These are phyloP conservation scores for Strigops habroptila DNA, from an alignment of 2,113 vertebrate species.

Conservation along the genomic window DNA sequence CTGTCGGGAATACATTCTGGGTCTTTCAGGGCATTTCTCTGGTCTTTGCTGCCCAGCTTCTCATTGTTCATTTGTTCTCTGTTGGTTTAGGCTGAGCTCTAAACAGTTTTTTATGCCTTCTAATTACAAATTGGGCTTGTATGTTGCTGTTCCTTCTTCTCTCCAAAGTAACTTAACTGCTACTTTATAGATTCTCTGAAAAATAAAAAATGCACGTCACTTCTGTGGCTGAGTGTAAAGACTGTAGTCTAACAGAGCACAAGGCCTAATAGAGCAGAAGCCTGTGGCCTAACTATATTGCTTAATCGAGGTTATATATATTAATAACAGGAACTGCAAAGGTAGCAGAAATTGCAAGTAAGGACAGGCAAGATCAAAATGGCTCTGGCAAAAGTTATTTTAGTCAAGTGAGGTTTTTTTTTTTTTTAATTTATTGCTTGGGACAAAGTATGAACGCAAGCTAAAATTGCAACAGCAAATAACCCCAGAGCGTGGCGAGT, in stretches of 20 bases:
- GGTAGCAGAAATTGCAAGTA: not conserved
- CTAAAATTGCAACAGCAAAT: constrained; percentile 65
- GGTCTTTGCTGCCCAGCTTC: not conserved
- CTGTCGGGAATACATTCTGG: fast-evolving
- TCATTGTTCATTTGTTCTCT: not conserved
- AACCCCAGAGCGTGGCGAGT: constrained; percentile 42
- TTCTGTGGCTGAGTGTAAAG: not conserved
- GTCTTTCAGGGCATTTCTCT: not conserved
- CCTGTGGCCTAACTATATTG: not conserved
- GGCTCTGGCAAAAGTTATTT: constrained; percentile 47
- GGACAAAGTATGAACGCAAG: constrained; percentile 60
- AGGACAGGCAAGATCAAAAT: constrained; percentile 41
- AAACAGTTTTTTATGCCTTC: not conserved
- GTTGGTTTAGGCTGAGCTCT: not conserved
- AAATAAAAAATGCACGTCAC: not conserved
- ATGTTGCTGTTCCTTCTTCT: not conserved
- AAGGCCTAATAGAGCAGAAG: not conserved
- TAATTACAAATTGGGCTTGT: not conserved
- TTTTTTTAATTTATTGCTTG: constrained; percentile 35
- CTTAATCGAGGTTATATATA: constrained; percentile 32
- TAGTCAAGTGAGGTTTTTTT: not conserved
- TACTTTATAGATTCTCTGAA: not conserved
- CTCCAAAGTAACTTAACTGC: not conserved
- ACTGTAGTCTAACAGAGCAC: not conserved
- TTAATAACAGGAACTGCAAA: constrained; percentile 24